phyloP scores from a whole-genome alignment of 2,797 vertebrate genomes.

The Enteromius treurensis region DNA sequence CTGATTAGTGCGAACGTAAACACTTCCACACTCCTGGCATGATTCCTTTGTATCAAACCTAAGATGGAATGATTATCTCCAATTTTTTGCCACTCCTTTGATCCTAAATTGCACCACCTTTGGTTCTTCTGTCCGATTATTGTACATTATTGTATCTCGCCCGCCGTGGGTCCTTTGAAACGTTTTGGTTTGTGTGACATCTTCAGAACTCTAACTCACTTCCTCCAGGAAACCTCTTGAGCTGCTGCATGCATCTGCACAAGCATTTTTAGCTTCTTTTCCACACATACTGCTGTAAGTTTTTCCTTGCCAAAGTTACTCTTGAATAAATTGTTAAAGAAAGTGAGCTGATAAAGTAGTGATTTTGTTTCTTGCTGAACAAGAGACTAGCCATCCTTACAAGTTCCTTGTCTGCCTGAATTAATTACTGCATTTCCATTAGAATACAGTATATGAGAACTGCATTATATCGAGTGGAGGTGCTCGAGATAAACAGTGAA shows the following conservation, averaged over 20 bases:
- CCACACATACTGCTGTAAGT: neutral
- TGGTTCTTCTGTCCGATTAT: conserved; percentile 26
- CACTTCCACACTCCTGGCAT: conserved; percentile 6
- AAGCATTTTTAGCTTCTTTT: neutral
- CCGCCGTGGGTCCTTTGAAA: conserved; percentile 34
- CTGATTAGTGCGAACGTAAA: conserved; percentile 21
- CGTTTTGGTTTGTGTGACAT: conserved; percentile 26
- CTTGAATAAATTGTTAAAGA: conserved; percentile 38
- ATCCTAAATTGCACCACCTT: conserved; percentile 36
- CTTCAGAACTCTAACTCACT: neutral
- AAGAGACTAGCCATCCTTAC: conserved; percentile 76
- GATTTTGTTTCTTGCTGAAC: conserved; percentile 64
- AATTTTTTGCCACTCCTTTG: conserved; percentile 27
- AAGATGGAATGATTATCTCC: conserved; percentile 40
- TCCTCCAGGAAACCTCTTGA: neutral
- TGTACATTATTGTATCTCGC: conserved; percentile 27
- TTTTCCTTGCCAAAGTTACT: conserved; percentile 20
- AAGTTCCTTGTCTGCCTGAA: conserved; percentile 67
- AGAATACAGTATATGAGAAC: conserved; percentile 43
- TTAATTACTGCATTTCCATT: conserved; percentile 74
- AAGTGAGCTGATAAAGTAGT: conserved; percentile 15
- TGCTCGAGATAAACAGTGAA: conserved; percentile 6
- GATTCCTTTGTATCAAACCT: conserved; percentile 26
- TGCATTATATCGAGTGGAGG: conserved; percentile 21
- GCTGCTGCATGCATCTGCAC: conserved; percentile 9